A percentile compares a stretch with the other conserved stretches of the same genome.
phyloP scores from a whole-genome alignment of 2,113 vertebrate species.

The Jaculus jaculus region DNA sequence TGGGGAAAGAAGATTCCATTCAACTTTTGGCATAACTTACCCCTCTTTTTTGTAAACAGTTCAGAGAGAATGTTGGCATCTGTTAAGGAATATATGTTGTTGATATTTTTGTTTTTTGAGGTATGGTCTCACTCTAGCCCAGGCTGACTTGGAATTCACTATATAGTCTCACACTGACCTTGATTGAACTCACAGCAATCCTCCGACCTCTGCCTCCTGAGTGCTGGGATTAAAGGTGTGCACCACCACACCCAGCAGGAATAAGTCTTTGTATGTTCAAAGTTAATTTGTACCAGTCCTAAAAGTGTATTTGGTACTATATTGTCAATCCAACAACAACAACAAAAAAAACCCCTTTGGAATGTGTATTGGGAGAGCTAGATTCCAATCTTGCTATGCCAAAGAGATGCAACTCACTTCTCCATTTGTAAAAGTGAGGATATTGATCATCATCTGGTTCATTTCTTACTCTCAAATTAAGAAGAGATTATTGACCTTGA shows the following conservation, averaged over 20 bases:
- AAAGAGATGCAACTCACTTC: neutral
- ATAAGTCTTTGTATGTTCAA: constrained; percentile 38
- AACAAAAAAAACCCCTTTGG: neutral
- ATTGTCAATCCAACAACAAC: neutral
- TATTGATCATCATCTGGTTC: neutral
- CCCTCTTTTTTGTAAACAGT: constrained; percentile 4
- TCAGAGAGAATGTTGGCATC: neutral
- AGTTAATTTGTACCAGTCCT: neutral
- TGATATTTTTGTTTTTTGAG: too few relatives aligned
- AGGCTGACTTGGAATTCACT: too few relatives aligned
- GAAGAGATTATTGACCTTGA: neutral
- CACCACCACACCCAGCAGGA: too few relatives aligned
- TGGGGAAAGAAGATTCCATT: neutral
- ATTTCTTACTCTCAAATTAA: neutral
- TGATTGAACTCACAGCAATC: too few relatives aligned
- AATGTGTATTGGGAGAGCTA: neutral
- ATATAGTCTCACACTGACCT: too few relatives aligned
- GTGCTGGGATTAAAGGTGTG: too few relatives aligned
- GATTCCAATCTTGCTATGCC: neutral
- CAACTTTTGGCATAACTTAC: neutral
- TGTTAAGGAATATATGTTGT: neutral
- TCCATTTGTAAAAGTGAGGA: constrained; percentile 31
- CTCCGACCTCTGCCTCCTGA: too few relatives aligned
- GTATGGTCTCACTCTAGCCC: too few relatives aligned
- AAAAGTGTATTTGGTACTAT: neutral